Conservation (phyloP, 1,140 invertebrate genomes). For the Musca vetustissima region DNA sequence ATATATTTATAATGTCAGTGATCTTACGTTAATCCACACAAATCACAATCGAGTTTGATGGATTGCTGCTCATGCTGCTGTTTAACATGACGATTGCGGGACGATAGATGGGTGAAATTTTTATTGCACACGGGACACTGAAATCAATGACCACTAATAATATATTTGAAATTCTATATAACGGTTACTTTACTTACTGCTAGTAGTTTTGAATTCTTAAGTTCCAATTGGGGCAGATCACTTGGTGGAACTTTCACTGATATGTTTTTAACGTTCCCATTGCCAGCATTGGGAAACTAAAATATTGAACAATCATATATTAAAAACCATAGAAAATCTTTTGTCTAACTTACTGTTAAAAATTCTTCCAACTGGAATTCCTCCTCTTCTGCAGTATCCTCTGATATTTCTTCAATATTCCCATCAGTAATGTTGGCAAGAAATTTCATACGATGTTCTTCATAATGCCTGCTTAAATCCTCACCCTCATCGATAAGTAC, state of each 20-base stretch:
- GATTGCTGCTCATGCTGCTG: conserved; percentile 2
- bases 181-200: not conserved
- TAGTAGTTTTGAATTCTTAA: not conserved
- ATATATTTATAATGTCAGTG: too few species aligned
- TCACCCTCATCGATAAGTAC: too few species aligned
- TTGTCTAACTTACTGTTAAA: too few species aligned
- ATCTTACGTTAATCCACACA: conserved; percentile 18
- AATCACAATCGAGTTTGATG: not conserved
- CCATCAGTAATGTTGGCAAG: too few species aligned
- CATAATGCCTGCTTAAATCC: too few species aligned
- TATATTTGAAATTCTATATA: not conserved
- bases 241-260: not conserved
- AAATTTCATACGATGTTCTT: too few species aligned
- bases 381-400: too few species aligned
- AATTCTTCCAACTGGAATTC: not conserved
- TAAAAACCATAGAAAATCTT: too few species aligned
- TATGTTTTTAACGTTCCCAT: too few species aligned
- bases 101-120: conserved; percentile 11
- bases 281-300: too few species aligned
- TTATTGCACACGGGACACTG: conserved; percentile 17
- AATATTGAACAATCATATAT: too few species aligned
- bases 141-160: not conserved
- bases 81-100: conserved; percentile 14
- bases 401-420: too few species aligned
- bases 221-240: not conserved